Base-by-base conservation (phyloP, 2,888 invertebrate species). In the Habrosyne pyritoides region DNA sequence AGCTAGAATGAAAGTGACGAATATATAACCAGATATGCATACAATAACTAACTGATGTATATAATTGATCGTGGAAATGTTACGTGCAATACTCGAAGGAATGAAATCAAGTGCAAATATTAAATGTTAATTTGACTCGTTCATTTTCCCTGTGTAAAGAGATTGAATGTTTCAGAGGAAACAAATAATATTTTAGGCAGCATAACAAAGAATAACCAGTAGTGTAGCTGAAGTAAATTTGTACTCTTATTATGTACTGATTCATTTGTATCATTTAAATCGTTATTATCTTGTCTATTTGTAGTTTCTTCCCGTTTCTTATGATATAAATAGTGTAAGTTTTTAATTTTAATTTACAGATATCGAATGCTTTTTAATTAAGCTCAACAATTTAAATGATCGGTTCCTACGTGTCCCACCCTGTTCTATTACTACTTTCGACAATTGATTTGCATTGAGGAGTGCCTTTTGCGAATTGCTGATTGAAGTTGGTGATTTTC, bases 401-500 rank as follows among this genome's bases (percentile, higher is more conserved):
- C 66, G 63, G 71, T 73, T 71, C 64, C 58, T 60, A 59, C 55
- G 24, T 62, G 52, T 55, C 62, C 58, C 60, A 55, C 51, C 64
- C 64, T 61, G 63, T 64, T 62, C n/a, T 58, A 50, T 58, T 55
- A 55, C 63, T 55, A 61, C 57, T 63, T 69, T 62, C 30, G 50
- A 57, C 63, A 53, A 59, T 76, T 82, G n/a, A 62, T 79, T 86
- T 81, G 81, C 82, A 78, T 82, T 64, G 71, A 77, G 83, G 84
- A 89, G 90, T 89, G 89, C 89, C 90, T 90, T 89, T 84, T 77
- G 83, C 79, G 75, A 79, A 77, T 75, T 72, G 75, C 78, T 77
- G 70, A 64, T 66, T 60, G 67, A 73, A 73, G 68, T 74, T 77
- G 72, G 82, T 83, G 81, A 77, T 79, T 77, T 74, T 71, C 78